Evolutionary conservation across 2,113 vertebrate genomes (phyloP).

Genomic region (Grammatotria lemairii): DNA sequence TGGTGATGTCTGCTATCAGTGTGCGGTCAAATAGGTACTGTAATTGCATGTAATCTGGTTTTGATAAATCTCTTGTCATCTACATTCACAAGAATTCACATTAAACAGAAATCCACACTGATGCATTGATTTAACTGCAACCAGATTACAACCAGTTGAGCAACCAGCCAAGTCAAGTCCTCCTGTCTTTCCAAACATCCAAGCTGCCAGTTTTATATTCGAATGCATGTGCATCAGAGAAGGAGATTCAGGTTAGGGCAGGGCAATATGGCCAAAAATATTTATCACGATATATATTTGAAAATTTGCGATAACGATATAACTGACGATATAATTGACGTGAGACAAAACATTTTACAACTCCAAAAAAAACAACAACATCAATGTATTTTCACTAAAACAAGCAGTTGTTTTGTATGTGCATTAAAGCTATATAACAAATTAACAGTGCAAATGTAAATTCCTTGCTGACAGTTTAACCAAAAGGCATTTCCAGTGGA

Average conservation of each 20-base stretch:
- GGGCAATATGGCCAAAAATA: neutral
- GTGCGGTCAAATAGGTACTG: neutral
- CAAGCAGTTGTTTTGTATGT: fast-evolving
- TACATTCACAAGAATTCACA: neutral
- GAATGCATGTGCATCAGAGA: neutral
- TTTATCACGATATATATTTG: neutral
- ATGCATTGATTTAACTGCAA: neutral
- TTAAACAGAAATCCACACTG: neutral
- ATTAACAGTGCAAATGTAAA: neutral
- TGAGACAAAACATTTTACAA: neutral
- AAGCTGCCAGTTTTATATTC: neutral
- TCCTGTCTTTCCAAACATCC: neutral
- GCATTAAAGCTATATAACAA: neutral
- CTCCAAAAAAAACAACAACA: neutral
- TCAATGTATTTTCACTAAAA: neutral
- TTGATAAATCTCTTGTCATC: neutral
- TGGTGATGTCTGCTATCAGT: neutral
- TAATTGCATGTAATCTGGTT: neutral
- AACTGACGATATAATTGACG: neutral
- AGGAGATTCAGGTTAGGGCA: neutral
- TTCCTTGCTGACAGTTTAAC: neutral
- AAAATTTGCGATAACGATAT: neutral
- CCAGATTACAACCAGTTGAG: neutral
- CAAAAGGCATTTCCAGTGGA: neutral
- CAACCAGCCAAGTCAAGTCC: neutral